phyloP scores from a whole-genome alignment of 2,797 vertebrate genomes.

The Mus caroli region DNA sequence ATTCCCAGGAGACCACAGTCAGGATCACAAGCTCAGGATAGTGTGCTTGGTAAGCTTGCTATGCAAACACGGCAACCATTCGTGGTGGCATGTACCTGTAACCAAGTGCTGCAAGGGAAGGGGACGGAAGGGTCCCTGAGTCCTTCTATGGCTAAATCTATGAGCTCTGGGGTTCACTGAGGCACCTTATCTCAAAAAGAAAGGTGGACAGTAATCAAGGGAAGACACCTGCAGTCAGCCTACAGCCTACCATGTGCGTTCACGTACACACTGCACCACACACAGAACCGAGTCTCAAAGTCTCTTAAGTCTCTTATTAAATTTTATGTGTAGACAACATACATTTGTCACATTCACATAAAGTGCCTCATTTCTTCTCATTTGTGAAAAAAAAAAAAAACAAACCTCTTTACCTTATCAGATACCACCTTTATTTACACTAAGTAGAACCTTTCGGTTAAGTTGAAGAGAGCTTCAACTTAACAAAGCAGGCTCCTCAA shows the following conservation, averaged over 20 bases:
- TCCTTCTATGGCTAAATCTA: not conserved
- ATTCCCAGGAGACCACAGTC: not conserved
- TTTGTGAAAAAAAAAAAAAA: not conserved
- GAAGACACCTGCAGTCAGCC: not conserved
- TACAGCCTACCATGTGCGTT: not conserved
- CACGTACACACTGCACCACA: not conserved
- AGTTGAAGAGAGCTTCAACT: not conserved
- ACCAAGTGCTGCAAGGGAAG: not conserved
- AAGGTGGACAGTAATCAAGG: not conserved
- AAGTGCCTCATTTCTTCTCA: constrained; percentile 59
- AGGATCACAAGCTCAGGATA: not conserved
- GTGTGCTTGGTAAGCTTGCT: not conserved
- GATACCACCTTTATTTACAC: constrained; percentile 5
- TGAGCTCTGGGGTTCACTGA: not conserved
- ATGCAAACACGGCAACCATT: not conserved
- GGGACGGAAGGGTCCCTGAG: not conserved
- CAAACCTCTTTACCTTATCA: not conserved
- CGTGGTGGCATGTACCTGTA: not conserved
- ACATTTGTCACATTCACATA: not conserved
- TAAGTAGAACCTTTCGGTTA: not conserved
- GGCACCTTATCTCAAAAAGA: not conserved
- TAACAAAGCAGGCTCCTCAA: not conserved
- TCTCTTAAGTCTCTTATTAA: not conserved
- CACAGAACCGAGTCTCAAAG: not conserved
- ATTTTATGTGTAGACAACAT: not conserved